Conservation (phyloP, 2,888 invertebrate genomes). For the Drosophila nr. perissopoda region DNA sequence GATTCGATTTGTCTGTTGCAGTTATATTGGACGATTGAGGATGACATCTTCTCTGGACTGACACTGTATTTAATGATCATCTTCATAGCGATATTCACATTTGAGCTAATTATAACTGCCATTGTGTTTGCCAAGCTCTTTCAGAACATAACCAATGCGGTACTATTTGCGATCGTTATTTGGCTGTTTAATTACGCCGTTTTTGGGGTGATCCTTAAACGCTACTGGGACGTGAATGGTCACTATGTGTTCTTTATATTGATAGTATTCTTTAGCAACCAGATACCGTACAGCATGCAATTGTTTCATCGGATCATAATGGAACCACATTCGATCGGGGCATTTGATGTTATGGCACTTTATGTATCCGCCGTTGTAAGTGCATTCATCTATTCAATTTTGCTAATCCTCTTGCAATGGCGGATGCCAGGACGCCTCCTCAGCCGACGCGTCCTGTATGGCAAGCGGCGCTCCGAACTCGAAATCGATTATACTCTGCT, state of each 20-base stretch:
- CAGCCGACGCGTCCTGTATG: constrained; percentile 35
- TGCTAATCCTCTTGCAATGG: constrained; percentile 52
- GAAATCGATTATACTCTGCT: background rate
- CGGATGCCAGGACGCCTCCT: constrained; percentile 61
- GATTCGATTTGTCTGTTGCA: constrained; percentile 12
- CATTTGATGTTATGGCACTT: constrained; percentile 36
- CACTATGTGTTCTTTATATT: constrained; percentile 53
- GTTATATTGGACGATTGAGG: constrained; percentile 48
- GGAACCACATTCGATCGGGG: background rate
- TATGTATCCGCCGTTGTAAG: constrained; percentile 33
- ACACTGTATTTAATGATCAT: constrained; percentile 34
- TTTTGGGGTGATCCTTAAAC: constrained; percentile 64
- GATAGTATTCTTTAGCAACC: constrained; percentile 69
- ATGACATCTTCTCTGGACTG: background rate
- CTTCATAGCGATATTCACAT: constrained; percentile 56
- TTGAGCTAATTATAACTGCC: constrained; percentile 65
- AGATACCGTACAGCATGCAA: constrained; percentile 64
- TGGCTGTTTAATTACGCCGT: constrained; percentile 74
- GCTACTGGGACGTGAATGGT: constrained; percentile 49
- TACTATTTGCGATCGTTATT: constrained; percentile 59
- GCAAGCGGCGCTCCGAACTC: constrained; percentile 1
- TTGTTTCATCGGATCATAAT: constrained; percentile 45
- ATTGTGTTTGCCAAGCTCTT: constrained; percentile 63
- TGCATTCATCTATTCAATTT: constrained; percentile 30
- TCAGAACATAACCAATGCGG: constrained; percentile 46